A percentile compares a stretch with the other conserved stretches of the same genome.
These are phyloP conservation scores for Pelvicachromis taeniatus DNA, from an alignment of 2,113 vertebrate species.

Conservation along the genomic window DNA sequence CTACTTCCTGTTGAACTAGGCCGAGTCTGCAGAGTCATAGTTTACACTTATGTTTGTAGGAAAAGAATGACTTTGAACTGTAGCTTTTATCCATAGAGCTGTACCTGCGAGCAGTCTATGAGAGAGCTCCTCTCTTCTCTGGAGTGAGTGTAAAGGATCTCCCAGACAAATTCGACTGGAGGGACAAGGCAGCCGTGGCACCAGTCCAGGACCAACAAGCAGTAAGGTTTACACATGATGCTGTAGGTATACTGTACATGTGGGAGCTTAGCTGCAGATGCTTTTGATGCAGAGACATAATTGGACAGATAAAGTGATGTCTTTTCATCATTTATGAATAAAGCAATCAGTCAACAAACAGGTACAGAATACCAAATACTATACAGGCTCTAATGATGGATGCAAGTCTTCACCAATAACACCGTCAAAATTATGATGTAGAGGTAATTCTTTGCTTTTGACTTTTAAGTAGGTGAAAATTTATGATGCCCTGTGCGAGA, in stretches of 20 bases:
- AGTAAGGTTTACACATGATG: conserved; percentile 66
- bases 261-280: not conserved
- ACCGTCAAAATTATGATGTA: not conserved
- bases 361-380: not conserved
- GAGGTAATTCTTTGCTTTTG: not conserved
- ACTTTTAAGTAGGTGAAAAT: not conserved
- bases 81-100: conserved; percentile 67
- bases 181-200: conserved; percentile 80
- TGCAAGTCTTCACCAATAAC: not conserved
- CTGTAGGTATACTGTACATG: not conserved
- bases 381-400: not conserved
- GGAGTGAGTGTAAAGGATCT: conserved; percentile 49
- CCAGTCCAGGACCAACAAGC: conserved; percentile 82
- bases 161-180: conserved; percentile 88
- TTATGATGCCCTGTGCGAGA: not conserved
- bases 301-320: not conserved
- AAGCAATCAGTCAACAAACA: not conserved
- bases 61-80: not conserved
- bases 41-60: not conserved
- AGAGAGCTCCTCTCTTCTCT: conserved; percentile 66
- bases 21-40: not conserved
- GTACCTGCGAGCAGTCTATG: conserved; percentile 77
- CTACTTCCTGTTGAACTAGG: not conserved
- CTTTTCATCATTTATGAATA: not conserved
- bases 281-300: not conserved